Base-by-base conservation (phyloP, 2,888 invertebrate species). In the Cryptus viduatorius region DNA sequence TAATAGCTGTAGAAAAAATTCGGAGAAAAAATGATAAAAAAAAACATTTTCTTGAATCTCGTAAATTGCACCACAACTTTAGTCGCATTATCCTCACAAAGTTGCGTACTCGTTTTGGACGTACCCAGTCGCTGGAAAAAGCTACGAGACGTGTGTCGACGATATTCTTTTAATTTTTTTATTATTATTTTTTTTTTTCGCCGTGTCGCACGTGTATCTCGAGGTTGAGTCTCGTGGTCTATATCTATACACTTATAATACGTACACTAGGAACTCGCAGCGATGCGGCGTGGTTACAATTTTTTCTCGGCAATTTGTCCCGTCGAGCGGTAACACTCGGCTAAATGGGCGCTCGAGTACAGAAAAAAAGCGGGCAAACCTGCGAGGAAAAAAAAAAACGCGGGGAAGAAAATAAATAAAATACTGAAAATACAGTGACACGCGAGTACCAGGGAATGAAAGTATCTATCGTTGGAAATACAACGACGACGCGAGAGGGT, bases 291-390 rank as follows among this genome's bases (percentile, higher is more conserved):
- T 82, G 83, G 83, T 85, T 80, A 85, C 79, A 84, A 84, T 88
- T 88, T 87, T 61, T 88, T 86, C 80, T 82, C 79, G 69, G 83
- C 84, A 85, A 87, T 88, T 88, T 86, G 84, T 88, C 84, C 84
- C 69, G 83, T 68, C 73, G 56, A 86, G 85, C 76, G 75, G 80
- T 83, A 88, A 87, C 85, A 86, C 86, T 82, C 80, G 83, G 79
- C 83, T 84, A 82, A 88, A 88, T 80, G 83, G 78, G 83, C 64
- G 72, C 67, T 56, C 82, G 73, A 72, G 65, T 44, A 75, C 69
- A 78, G 24, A 24, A 72, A 72, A 37, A 37, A 37, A 8, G 5
- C 37, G 71, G 37, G 29, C 31, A 37, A 78, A 19, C 42, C 7
- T n/a, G 29, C 68, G 65, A 73, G 56, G 65, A 77, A 29, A 69